phyloP scores from a whole-genome alignment of 1,140 invertebrate species.

The Octopus bimaculoides region DNA sequence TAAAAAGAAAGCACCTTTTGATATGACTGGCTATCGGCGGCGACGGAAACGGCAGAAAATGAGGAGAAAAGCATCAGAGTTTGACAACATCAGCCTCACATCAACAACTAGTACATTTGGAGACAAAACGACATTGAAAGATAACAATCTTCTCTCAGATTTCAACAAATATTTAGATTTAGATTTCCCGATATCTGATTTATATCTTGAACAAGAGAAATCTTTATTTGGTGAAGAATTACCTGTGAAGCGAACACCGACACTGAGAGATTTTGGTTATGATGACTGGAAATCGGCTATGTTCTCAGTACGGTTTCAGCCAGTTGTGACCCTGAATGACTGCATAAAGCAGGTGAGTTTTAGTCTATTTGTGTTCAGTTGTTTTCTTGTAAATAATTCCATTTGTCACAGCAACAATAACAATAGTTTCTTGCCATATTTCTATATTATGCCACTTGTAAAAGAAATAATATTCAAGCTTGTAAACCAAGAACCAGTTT shows the following conservation, averaged over 20 bases:
- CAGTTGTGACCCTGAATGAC: background rate
- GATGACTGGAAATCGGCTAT: background rate
- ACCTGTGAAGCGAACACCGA: background rate
- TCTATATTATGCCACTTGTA: too few relatives aligned
- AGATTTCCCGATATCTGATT: background rate
- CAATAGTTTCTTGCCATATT: too few relatives aligned
- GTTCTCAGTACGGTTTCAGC: background rate
- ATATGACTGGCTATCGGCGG: conserved; percentile 4
- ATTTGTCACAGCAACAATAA: too few relatives aligned
- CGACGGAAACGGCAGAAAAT: conserved; percentile 2
- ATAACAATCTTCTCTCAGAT: background rate
- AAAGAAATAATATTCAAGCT: too few relatives aligned
- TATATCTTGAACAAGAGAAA: background rate
- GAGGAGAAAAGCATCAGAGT: background rate
- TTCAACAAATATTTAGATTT: background rate
- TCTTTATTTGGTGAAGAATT: background rate
- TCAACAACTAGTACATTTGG: background rate
- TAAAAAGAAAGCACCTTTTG: background rate
- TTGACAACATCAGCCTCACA: background rate
- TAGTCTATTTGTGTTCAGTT: background rate
- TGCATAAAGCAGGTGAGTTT: conserved; percentile 7
- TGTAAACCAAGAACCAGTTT: too few relatives aligned
- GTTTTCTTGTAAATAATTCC: too few relatives aligned
- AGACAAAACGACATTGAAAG: too few relatives aligned
- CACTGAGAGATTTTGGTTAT: background rate